Evolutionary conservation across 2,113 vertebrate genomes (phyloP).

Genomic region (Corynorhinus townsendii): DNA sequence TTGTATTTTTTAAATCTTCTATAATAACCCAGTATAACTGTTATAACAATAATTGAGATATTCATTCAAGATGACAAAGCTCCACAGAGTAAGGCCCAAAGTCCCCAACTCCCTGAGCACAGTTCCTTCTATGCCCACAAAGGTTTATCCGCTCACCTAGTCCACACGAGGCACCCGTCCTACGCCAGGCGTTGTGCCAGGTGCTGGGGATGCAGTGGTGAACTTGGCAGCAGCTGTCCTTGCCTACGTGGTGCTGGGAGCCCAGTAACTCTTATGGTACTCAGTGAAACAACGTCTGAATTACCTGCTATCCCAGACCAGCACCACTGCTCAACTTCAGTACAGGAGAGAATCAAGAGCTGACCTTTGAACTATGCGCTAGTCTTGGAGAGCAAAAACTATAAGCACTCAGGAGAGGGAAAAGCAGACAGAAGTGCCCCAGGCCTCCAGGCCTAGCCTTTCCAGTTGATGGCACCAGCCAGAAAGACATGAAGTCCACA

Average conservation of each 20-base stretch:
- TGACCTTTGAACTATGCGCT: not conserved
- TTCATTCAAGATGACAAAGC: not conserved
- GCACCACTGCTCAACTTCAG: not conserved
- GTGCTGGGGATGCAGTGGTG: not conserved
- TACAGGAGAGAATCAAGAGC: not conserved
- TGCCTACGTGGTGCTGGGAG: not conserved
- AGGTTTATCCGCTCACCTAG: not conserved
- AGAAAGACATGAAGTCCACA: not conserved
- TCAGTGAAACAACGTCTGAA: not conserved
- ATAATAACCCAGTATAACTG: slow-evolving; percentile 1
- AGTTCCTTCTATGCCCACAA: not conserved
- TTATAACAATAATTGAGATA: not conserved
- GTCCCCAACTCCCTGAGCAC: not conserved
- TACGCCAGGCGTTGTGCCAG: not conserved
- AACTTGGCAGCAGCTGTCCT: not conserved
- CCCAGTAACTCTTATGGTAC: not conserved
- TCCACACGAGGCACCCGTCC: not conserved
- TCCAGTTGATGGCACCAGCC: not conserved
- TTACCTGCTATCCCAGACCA: not conserved
- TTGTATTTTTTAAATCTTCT: not conserved
- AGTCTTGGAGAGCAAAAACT: not conserved
- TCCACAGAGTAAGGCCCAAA: not conserved
- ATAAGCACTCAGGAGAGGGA: not conserved
- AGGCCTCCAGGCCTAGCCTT: not conserved
- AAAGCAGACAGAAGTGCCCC: not conserved